Evolutionary conservation across 1,140 invertebrate species (phyloP).

Genomic region (Phocides pigmalion): DNA sequence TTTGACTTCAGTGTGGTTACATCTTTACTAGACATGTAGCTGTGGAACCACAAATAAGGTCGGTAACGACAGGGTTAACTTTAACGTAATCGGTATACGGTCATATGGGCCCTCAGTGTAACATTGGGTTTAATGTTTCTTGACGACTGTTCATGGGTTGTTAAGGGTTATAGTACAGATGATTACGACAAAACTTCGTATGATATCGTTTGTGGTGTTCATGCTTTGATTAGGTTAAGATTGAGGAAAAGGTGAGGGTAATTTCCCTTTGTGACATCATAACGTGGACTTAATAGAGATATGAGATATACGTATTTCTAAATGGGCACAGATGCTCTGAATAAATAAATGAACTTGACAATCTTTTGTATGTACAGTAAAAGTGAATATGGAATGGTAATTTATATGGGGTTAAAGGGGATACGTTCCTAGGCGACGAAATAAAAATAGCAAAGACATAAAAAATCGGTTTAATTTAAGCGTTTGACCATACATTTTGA

Average conservation of each 20-base stretch:
- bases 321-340: too few species aligned
- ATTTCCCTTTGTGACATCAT: neutral
- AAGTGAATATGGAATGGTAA: too few species aligned
- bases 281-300: too few species aligned
- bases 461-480: too few species aligned
- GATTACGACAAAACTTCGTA: conserved; percentile 39
- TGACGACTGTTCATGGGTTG: conserved; percentile 55
- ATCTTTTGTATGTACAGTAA: too few species aligned
- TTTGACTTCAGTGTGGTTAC: too few species aligned
- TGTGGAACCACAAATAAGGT: conserved; percentile 66
- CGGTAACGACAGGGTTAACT: conserved; percentile 72
- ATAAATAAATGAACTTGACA: too few species aligned
- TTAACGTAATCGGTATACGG: conserved; percentile 70
- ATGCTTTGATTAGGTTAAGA: neutral
- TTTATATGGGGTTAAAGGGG: too few species aligned
- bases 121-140: conserved; percentile 65
- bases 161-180: conserved; percentile 50
- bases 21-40: conserved; percentile 31
- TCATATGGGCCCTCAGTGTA: conserved; percentile 52
- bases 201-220: neutral
- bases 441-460: too few species aligned
- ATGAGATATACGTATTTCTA: too few species aligned
- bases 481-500: too few species aligned
- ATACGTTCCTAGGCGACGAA: too few species aligned
- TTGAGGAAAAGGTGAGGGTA: neutral